phyloP scores from a whole-genome alignment of 2,797 vertebrate species.

The Clarias fuscus region DNA sequence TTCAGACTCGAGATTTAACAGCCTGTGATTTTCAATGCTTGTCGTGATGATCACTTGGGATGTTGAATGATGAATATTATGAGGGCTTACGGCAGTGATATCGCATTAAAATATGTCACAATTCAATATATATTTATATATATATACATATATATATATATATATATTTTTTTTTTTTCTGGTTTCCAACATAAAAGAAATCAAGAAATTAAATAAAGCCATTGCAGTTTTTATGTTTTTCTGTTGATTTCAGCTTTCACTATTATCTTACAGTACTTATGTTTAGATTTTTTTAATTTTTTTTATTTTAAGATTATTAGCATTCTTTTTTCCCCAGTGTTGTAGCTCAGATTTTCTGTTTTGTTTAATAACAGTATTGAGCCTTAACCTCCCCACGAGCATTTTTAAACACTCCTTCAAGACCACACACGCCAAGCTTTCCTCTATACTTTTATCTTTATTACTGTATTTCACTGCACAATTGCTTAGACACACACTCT shows the following conservation, averaged over 20 bases:
- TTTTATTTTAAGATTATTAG: neutral
- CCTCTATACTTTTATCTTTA: constrained; percentile 26
- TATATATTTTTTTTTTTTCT: neutral
- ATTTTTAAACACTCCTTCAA: constrained; percentile 30
- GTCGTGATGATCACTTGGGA: neutral
- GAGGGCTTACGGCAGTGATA: neutral
- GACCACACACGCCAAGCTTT: constrained; percentile 44
- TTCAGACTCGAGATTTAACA: neutral
- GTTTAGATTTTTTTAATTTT: neutral
- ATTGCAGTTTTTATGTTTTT: neutral
- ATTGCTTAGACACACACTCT: neutral
- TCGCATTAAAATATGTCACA: neutral
- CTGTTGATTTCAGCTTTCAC: too few relatives aligned
- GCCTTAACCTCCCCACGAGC: constrained; percentile 19
- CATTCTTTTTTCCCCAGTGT: neutral
- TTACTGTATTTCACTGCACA: constrained; percentile 28
- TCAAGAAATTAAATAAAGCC: neutral
- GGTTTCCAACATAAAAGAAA: neutral
- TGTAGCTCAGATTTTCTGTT: neutral
- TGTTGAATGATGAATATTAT: neutral
- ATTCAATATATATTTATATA: too few relatives aligned
- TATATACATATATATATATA: too few relatives aligned
- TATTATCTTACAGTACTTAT: too few relatives aligned
- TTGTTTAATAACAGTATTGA: constrained; percentile 26
- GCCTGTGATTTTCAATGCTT: neutral